phyloP scores from a whole-genome alignment of 2,113 vertebrate species.

The Salvelinus sp. region DNA sequence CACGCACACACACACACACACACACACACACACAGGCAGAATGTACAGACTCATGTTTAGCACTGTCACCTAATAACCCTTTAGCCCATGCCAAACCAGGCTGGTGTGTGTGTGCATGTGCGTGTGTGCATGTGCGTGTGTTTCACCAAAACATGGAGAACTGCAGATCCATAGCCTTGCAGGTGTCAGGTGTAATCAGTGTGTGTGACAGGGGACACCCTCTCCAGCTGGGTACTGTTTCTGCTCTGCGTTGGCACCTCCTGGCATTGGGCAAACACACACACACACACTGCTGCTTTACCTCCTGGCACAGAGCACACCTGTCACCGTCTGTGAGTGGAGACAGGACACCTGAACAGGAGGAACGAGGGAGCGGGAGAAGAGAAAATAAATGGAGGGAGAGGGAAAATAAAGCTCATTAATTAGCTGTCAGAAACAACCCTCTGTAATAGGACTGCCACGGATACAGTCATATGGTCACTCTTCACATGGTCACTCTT shows the following conservation, averaged over 20 bases:
- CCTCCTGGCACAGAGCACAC: slow-evolving; percentile 3
- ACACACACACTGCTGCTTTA: slow-evolving; percentile 5
- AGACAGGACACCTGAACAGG: slow-evolving; percentile 9
- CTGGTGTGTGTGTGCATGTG: too few species aligned
- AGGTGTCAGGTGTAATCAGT: slow-evolving; percentile 33
- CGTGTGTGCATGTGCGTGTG: slow-evolving; percentile 17
- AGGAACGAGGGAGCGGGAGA: not conserved
- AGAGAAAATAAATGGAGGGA: not conserved
- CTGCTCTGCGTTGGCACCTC: not conserved
- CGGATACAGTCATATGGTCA: too few species aligned
- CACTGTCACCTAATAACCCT: not conserved
- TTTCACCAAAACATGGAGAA: slow-evolving; percentile 11
- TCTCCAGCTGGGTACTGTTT: slow-evolving; percentile 20
- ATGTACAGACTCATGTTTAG: not conserved
- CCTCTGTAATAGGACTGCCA: too few species aligned
- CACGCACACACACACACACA: slow-evolving; percentile 9
- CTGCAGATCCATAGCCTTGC: slow-evolving; percentile 12
- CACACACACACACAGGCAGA: not conserved
- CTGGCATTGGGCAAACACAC: not conserved
- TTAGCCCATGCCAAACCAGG: not conserved
- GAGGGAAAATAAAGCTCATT: slow-evolving; percentile 11
- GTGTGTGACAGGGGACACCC: slow-evolving; percentile 27
- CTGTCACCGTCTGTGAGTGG: not conserved
- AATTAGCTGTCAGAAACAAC: not conserved
- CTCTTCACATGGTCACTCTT: too few species aligned